Percentiles rank a stretch among this genome's conserved stretches.
These are phyloP conservation scores for Pseudococcus viburni DNA, from an alignment of 2,888 invertebrate species.

Conservation along the genomic window DNA sequence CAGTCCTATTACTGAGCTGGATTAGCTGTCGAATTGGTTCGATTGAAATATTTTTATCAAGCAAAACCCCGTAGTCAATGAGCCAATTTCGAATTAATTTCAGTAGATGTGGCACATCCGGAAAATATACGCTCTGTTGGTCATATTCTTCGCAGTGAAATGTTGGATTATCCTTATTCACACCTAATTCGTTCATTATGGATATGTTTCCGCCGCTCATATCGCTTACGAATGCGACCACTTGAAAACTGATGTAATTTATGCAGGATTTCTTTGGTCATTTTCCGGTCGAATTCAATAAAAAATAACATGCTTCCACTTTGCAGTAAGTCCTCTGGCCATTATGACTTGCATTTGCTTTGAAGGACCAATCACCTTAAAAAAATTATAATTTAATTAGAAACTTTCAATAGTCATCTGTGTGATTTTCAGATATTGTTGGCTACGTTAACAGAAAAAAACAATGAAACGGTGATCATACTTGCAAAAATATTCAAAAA, in stretches of 20 bases:
- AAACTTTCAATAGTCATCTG: too few species aligned
- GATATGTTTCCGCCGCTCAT: background rate
- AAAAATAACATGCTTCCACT: constrained; percentile 63
- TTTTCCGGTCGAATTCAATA: constrained; percentile 59
- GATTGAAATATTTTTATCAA: background rate
- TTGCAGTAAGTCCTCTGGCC: constrained; percentile 39
- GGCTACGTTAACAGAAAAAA: too few species aligned
- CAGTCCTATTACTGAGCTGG: too few species aligned
- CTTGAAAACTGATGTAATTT: background rate
- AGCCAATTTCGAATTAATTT: constrained; percentile 53
- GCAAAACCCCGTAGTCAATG: constrained; percentile 6
- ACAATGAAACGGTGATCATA: too few species aligned
- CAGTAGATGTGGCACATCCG: constrained; percentile 28
- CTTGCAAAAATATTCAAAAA: too few species aligned
- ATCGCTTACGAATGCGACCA: constrained; percentile 5
- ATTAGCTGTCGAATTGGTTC: background rate
- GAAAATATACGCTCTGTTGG: background rate
- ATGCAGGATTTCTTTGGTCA: background rate
- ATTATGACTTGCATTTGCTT: too few species aligned
- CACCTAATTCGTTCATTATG: constrained; percentile 7
- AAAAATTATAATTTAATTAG: too few species aligned
- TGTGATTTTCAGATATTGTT: too few species aligned
- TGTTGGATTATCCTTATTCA: background rate
- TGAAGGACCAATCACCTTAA: too few species aligned
- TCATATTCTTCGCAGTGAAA: background rate